Evolutionary conservation across 2,888 invertebrate genomes (phyloP), one percentile per base, ranked within the genome.

Genomic region (Stratiomys singularior): DNA sequence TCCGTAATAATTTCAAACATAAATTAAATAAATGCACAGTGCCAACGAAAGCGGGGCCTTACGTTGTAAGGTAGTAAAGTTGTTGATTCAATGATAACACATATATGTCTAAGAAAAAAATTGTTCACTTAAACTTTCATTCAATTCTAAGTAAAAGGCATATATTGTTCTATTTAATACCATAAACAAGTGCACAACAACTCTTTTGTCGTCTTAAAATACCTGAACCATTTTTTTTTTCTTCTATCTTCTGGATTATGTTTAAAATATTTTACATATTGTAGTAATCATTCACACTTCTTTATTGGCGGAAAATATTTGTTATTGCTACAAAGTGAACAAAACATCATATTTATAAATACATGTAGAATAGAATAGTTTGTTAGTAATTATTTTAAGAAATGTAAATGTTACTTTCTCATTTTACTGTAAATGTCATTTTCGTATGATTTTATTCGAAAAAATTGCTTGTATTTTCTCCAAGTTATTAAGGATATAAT

Each of bases 111-210:
- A 52, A 71, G 47, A 67, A 71, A 37, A 37, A 37, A n/a, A 46
- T 23, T 46, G 23, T 71, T 47, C 18, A 25, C 52, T 47, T 47
- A 71, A 23, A 23, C 7, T 44, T 44, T 67, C 21, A 64, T 64
- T 30, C 64, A 46, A 30, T 37, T 71, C 47, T 46, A 71, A 27
- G 15, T 71, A 71, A 71, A 27, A 47, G 71, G 71, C 23, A 52
- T 71, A 71, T 71, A 28, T 18, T 30, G 23, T 25, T 71, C 1
- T 47, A 52, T 23, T 71, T 27, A 71, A 52, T 71, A 52, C 71
- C 52, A 52, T 52, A 27, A 71, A 30, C 71, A 47, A 71, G 71
- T 52, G 71, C 71, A 71, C 71, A 52, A 71, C 47, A 27, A 47
- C 21, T 60, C 25, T 21, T 25, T 60, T 60, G 46, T 71, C 46